Evolutionary conservation across 2,113 vertebrate species (phyloP), one percentile per base, ranked within the genome.

Genomic region (Dipodomys merriami): DNA sequence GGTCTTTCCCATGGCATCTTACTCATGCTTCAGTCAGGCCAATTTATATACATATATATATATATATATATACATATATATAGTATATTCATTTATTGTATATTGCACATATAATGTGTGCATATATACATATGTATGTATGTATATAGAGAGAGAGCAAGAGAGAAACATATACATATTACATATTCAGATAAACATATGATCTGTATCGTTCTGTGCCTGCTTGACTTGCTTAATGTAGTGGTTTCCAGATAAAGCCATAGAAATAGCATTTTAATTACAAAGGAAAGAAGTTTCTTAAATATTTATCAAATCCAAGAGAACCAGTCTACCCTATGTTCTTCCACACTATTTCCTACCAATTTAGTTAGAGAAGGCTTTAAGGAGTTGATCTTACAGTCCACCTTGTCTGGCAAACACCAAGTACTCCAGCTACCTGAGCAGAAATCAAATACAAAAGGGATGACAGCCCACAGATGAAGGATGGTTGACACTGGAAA

Each of bases 401-500:
- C 69, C 57, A 27, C 10, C 88, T 85, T 33, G 8, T 83, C 80
- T 92, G 74, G 88, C 77, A 77, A 30, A 23, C 53, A 86, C 60
- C 23, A 91, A 93, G 39, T 44, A 53, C 72, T 84, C 88, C 25
- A 94, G 76, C 35, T 84, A n/a, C 0, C 6, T 23, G 49, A 78
- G 60, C 83, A 88, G 69, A 95, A 96, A 92, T 72, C 57, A 93
- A 53, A 87, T 53, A 68, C 46, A 23, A 2, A 6, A 39, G 39
- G 23, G 19, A 71, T 57, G 69, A 64, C 69, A 57, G 15, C 0
- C 60, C 7, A 81, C 20, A 73, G 60, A 1, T 44, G 64, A 87
- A 94, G 35, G 87, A 94, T 87, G 96, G 67, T 77, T 94, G 87
- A 65, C 78, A 71, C 91, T 89, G 22, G 64, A 77, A 90, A 73